phyloP scores from a whole-genome alignment of 2,888 invertebrate species.

The Amblyteles armatorius region DNA sequence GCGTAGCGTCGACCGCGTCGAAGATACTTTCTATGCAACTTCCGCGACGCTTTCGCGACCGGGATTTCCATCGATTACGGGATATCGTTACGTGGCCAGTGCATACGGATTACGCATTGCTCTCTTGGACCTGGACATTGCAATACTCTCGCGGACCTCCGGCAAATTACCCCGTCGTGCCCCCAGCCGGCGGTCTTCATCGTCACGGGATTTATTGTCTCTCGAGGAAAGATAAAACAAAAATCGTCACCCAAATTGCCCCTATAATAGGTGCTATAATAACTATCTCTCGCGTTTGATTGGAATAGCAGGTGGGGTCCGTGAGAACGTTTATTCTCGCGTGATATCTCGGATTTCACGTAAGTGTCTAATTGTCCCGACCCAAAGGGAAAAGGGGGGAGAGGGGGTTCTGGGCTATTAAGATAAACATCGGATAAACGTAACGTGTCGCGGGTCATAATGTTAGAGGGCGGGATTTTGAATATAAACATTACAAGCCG shows the following conservation, averaged over 20 bases:
- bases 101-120: neutral
- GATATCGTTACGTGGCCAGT: conserved; percentile 69
- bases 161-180: neutral
- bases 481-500: no score
- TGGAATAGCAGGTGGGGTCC: no score
- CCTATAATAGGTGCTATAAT: conserved; percentile 11
- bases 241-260: neutral
- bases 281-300: neutral
- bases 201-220: conserved; percentile 10
- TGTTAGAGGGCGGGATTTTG: no score
- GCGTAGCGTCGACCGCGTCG: neutral
- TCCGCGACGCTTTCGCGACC: conserved; percentile 73
- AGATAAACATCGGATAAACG: no score
- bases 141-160: neutral
- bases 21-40: conserved; percentile 80
- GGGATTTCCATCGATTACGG: conserved; percentile 78
- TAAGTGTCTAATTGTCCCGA: no score
- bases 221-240: conserved; percentile 17
- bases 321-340: no score
- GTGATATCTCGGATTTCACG: no score
- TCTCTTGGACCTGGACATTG: neutral
- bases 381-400: no score
- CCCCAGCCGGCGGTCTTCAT: neutral
- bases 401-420: no score
- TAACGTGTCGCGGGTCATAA: no score